phyloP scores from a whole-genome alignment of 2,797 vertebrate genomes.

The Amniataba percoides region DNA sequence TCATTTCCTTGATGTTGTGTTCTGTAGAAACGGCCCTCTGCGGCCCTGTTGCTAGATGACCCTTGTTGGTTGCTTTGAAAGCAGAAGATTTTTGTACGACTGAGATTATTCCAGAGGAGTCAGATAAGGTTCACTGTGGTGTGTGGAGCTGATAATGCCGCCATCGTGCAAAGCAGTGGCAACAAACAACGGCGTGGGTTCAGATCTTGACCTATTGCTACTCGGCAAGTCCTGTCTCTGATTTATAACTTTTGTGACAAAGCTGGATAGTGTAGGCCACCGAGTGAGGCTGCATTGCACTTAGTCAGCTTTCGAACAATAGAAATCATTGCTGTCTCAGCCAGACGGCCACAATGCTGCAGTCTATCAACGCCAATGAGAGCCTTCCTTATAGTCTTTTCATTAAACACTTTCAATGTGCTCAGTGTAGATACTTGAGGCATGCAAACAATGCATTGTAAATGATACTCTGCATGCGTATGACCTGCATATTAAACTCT shows the following conservation, averaged over 20 bases:
- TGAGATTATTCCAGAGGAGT: constrained; percentile 39
- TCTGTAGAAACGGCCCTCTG: constrained; percentile 23
- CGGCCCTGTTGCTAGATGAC: constrained; percentile 27
- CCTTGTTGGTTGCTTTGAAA: constrained; percentile 25
- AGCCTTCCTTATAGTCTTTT: neutral
- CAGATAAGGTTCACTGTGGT: constrained; percentile 33
- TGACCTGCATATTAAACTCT: constrained; percentile 34
- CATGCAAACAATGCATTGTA: constrained; percentile 41
- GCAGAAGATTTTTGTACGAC: constrained; percentile 6
- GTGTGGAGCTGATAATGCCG: constrained; percentile 26
- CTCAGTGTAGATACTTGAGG: constrained; percentile 20
- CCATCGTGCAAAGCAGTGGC: neutral
- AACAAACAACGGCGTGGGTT: constrained; percentile 19
- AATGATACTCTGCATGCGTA: constrained; percentile 21
- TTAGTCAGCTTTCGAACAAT: constrained; percentile 16
- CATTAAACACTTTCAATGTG: constrained; percentile 22
- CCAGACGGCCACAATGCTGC: constrained; percentile 11
- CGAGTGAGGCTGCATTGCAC: neutral
- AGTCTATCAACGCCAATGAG: constrained; percentile 10
- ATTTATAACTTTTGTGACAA: constrained; percentile 25
- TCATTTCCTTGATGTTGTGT: constrained; percentile 31
- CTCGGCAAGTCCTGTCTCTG: neutral
- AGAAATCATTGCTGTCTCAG: constrained; percentile 16
- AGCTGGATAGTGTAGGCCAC: neutral
- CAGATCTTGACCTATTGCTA: constrained; percentile 40